Base-by-base conservation (phyloP, 2,797 vertebrate species). In the Danio albolineatus region DNA sequence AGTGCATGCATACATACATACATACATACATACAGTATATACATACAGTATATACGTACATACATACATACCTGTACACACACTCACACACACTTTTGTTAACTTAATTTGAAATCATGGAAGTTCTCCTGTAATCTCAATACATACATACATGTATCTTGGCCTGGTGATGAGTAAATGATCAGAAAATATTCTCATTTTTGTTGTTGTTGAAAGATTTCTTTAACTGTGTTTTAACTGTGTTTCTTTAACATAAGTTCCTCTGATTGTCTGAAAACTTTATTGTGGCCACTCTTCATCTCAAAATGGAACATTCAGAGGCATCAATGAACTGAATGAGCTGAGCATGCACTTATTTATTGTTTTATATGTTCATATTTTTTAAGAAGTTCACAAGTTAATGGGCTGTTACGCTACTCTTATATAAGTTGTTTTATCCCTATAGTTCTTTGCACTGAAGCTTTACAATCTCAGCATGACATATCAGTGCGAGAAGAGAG, bases 391-490 rank as follows among this genome's bases (percentile, higher is more conserved):
- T 57, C 7, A 2, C 1, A 60, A 60, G 54, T 21, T 57, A 73
- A 73, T 59, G 19, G 57, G 19, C 70, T 46, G 41, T 46, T 59
- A 59, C 39, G 36, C 16, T 76, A 17, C 0, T 2, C 21, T 10
- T 38, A 13, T 36, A 36, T n/a, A 60, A 60, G 71, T 46, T 10
- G 1, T 71, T 60, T 76, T 66, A 74, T 62, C 48, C 56, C 56
- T 60, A 36, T 46, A 54, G 10, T 28, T 53, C 13, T 65, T 48
- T 59, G 41, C 43, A n/a, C 71, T 17, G 71, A 48, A 60, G 71
- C 71, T 60, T 36, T 48, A n/a, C 57, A 60, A 59, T 46, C 56
- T 48, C 71, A 73, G 71, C 56, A 73, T 60, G 71, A 71, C 14
- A 36, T 46, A 36, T 2, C 21, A 46, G 54, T 46, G 71, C 36